A percentile compares a stretch with the other conserved stretches of the same genome.
Conservation (phyloP, 2,113 vertebrate genomes). For the Morone chrysops region DNA sequence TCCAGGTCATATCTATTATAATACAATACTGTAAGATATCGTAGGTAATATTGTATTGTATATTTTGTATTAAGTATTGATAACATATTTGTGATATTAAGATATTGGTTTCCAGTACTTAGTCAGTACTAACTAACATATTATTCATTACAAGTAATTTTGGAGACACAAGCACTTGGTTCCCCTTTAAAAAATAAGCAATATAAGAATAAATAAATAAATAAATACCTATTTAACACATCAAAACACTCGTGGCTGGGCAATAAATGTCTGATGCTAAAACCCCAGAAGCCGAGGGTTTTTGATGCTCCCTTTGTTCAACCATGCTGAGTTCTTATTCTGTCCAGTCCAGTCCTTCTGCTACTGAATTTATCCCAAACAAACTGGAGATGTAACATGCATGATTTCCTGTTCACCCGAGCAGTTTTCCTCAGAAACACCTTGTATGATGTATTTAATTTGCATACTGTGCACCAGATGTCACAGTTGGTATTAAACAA, state of each 20-base stretch:
- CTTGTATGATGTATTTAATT: background rate
- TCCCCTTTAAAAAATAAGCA: background rate
- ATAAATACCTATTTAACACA: background rate
- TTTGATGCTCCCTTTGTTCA: background rate
- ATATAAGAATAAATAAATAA: background rate
- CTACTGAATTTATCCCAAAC: background rate
- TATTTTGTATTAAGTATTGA: background rate
- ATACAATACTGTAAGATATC: background rate
- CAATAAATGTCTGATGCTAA: background rate
- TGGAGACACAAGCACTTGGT: background rate
- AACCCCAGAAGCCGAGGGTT: background rate
- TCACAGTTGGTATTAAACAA: background rate
- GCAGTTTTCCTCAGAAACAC: background rate
- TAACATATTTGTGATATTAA: background rate
- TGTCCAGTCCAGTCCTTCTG: background rate
- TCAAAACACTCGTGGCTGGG: background rate
- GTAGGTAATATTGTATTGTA: too few relatives aligned
- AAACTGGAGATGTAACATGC: background rate
- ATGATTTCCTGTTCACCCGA: conserved; percentile 8
- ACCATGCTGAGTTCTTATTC: background rate
- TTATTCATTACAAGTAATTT: background rate
- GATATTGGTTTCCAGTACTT: background rate
- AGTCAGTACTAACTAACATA: background rate
- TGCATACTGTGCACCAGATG: background rate
- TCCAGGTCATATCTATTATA: too few relatives aligned